phyloP scores from a whole-genome alignment of 2,888 invertebrate genomes.

The Macaria liturata region DNA sequence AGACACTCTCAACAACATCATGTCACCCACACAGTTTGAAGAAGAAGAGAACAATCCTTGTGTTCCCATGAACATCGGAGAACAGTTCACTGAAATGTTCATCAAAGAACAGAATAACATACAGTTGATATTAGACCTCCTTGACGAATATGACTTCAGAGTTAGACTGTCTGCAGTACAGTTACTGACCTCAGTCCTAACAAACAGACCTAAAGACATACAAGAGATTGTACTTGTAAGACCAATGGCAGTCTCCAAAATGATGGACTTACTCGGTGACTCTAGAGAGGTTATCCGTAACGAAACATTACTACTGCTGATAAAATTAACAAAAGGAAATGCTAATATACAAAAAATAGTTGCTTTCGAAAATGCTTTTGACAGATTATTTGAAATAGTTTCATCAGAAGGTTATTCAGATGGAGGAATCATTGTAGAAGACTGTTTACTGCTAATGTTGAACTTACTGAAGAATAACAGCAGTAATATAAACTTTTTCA shows the following conservation, averaged over 20 bases:
- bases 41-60: constrained; percentile 89
- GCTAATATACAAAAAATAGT: constrained; percentile 99
- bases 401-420: constrained; percentile 95
- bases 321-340: constrained; percentile 95
- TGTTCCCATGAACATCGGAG: constrained; percentile 89
- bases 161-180: constrained; percentile 96
- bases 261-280: constrained; percentile 98
- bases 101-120: constrained; percentile 95
- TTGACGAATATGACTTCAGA: constrained; percentile 98
- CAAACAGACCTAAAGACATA: constrained; percentile 92
- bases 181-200: constrained; percentile 93
- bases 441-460: constrained; percentile 95
- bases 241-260: constrained; percentile 98
- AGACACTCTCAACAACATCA: constrained; percentile 96
- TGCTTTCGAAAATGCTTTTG: constrained; percentile 99
- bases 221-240: constrained; percentile 94
- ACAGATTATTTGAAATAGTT: constrained; percentile 96
- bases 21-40: constrained; percentile 90
- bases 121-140: constrained; percentile 89
- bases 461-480: constrained; percentile 97
- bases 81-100: constrained; percentile 98
- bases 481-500: constrained; percentile 99
- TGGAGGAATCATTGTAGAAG: constrained; percentile 99
- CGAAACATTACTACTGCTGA: constrained; percentile 95
- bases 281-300: constrained; percentile 97